These are phyloP conservation scores for Branchinecta lynchi DNA, from an alignment of 1,140 invertebrate species.

Conservation along the genomic window DNA sequence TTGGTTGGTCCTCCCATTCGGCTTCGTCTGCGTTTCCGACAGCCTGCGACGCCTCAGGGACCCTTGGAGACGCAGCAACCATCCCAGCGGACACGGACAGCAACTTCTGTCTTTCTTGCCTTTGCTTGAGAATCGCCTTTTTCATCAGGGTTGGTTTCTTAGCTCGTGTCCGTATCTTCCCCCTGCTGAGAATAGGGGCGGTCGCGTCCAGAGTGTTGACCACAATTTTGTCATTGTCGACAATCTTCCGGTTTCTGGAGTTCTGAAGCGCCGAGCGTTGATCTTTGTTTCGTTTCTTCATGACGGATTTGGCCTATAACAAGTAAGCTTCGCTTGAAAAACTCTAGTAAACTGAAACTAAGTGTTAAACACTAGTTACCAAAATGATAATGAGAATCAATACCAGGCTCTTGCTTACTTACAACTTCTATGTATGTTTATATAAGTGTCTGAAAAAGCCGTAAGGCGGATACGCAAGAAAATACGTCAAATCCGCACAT, in stretches of 20 bases:
- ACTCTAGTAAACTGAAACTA: no score
- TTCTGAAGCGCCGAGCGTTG: not conserved
- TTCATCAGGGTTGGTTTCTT: conserved; percentile 17
- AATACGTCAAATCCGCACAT: no score
- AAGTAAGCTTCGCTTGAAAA: not conserved
- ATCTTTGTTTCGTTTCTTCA: conserved; percentile 18
- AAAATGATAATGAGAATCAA: no score
- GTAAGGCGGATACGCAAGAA: no score
- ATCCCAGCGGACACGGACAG: not conserved
- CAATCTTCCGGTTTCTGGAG: not conserved
- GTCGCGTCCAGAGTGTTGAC: conserved; percentile 17
- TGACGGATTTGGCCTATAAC: conserved; percentile 9
- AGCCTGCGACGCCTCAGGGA: not conserved
- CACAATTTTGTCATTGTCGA: conserved; percentile 9
- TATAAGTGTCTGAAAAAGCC: no score
- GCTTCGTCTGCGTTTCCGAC: not conserved
- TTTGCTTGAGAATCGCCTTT: conserved; percentile 15
- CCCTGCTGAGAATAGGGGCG: conserved; percentile 17
- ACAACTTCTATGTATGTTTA: no score
- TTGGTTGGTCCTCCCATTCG: not conserved
- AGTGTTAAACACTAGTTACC: no score
- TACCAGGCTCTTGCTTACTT: no score
- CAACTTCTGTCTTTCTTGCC: conserved; percentile 15
- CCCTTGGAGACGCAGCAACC: not conserved
- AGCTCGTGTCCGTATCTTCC: conserved; percentile 19